phyloP scores from a whole-genome alignment of 2,797 vertebrate genomes.

The Momotus momota region DNA sequence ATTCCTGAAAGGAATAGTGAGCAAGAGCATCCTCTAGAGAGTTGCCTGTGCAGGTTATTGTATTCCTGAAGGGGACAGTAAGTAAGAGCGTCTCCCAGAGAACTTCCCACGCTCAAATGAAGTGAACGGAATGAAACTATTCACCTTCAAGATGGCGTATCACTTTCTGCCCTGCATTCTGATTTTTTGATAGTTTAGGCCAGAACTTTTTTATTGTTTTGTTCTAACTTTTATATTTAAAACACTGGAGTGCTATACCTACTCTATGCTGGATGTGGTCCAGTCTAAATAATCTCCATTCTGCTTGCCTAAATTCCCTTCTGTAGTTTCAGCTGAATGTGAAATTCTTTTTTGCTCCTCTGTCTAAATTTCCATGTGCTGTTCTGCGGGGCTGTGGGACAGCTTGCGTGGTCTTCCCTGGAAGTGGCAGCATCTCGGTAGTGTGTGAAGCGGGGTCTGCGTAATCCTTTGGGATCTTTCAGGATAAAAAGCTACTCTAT shows the following conservation, averaged over 20 bases:
- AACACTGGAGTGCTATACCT: background rate
- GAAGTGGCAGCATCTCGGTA: background rate
- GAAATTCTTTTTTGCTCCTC: background rate
- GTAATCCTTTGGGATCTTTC: constrained; percentile 27
- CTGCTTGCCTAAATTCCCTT: background rate
- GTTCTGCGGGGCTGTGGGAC: background rate
- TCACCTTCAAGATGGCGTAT: background rate
- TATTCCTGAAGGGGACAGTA: background rate
- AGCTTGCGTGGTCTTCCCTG: background rate
- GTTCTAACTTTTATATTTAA: background rate
- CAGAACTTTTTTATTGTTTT: background rate
- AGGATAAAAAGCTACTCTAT: constrained; percentile 52
- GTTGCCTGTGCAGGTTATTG: background rate
- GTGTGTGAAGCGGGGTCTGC: background rate
- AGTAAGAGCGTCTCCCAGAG: background rate
- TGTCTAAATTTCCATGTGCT: background rate
- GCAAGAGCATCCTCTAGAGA: background rate
- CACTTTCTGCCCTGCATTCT: background rate
- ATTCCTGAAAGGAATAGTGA: background rate
- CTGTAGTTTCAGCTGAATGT: constrained; percentile 12
- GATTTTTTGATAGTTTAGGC: background rate
- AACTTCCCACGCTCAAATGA: background rate
- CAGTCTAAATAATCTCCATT: constrained; percentile 44
- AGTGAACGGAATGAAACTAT: background rate
- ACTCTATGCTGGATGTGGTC: constrained; percentile 28